A percentile compares a stretch with the other conserved stretches of the same genome.
Conservation (phyloP, 2,888 invertebrate genomes). For the Frankliniella fusca region DNA sequence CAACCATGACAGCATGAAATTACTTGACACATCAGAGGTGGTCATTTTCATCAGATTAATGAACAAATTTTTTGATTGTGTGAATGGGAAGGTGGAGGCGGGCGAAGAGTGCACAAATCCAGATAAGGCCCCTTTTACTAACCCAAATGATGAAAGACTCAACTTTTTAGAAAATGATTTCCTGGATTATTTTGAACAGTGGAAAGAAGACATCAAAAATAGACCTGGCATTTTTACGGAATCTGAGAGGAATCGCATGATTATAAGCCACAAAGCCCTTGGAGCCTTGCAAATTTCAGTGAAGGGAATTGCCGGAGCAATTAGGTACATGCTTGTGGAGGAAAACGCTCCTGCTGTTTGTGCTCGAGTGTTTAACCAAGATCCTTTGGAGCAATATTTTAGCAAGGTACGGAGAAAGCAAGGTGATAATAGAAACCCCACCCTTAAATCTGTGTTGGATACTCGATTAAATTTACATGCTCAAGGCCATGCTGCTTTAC, state of each 20-base stretch:
- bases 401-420: too few species aligned
- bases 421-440: too few species aligned
- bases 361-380: not conserved
- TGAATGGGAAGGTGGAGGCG: not conserved
- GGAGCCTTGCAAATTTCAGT: not conserved
- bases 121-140: not conserved
- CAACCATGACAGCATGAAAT: not conserved
- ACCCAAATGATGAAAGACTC: not conserved
- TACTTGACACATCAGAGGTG: not conserved
- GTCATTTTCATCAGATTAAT: not conserved
- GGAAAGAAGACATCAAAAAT: not conserved
- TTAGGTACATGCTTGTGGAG: not conserved
- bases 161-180: not conserved
- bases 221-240: not conserved
- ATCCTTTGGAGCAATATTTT: too few species aligned
- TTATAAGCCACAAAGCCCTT: not conserved
- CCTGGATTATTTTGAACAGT: not conserved
- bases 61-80: not conserved
- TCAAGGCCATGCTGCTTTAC: too few species aligned
- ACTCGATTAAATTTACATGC: too few species aligned
- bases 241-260: not conserved
- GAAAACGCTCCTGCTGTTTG: not conserved
- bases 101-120: not conserved
- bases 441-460: too few species aligned
- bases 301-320: not conserved